Conservation (phyloP, 2,888 invertebrate genomes). For the Drosophila subsilvestris region DNA sequence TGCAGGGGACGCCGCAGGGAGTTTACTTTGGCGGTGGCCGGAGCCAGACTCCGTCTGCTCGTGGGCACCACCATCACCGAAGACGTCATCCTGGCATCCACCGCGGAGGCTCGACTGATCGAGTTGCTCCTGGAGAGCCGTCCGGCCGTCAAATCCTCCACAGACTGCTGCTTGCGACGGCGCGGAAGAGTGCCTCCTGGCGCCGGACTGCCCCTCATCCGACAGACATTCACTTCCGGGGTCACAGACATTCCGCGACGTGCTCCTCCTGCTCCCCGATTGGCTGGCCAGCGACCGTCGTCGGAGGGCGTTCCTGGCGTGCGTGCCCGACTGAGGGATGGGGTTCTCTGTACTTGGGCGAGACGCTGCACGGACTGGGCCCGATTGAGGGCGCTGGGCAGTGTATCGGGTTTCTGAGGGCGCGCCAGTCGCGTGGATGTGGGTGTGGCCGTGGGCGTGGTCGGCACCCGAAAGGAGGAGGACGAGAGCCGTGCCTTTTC, state of each 20-base stretch:
- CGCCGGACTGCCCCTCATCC: slow-evolving; percentile 75
- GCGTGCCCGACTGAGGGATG: slow-evolving; percentile 86
- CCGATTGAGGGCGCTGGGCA: slow-evolving; percentile 85
- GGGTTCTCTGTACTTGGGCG: slow-evolving; percentile 80
- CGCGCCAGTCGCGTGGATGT: slow-evolving; percentile 73
- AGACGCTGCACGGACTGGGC: slow-evolving; percentile 81
- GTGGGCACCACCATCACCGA: slow-evolving; percentile 77
- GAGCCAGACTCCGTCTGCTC: slow-evolving; percentile 72
- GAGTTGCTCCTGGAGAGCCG: slow-evolving; percentile 84
- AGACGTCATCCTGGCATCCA: slow-evolving; percentile 84
- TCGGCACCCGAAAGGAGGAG: slow-evolving; percentile 85
- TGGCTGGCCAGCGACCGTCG: slow-evolving; percentile 88
- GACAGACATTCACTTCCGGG: slow-evolving; percentile 79
- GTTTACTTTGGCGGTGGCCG: slow-evolving; percentile 83
- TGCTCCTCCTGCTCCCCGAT: slow-evolving; percentile 57
- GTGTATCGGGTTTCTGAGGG: slow-evolving; percentile 84
- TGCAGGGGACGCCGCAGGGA: slow-evolving; percentile 83
- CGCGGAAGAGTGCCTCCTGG: slow-evolving; percentile 90
- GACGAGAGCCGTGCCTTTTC: slow-evolving; percentile 62
- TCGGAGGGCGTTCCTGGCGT: slow-evolving; percentile 88
- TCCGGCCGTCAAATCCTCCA: slow-evolving; percentile 85
- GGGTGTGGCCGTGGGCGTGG: slow-evolving; percentile 48
- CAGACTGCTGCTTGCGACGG: slow-evolving; percentile 88
- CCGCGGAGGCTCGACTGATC: slow-evolving; percentile 81
- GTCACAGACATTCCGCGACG: slow-evolving; percentile 81